Conservation (phyloP, 2,888 invertebrate genomes). For the Neocrepidodera transversa region DNA sequence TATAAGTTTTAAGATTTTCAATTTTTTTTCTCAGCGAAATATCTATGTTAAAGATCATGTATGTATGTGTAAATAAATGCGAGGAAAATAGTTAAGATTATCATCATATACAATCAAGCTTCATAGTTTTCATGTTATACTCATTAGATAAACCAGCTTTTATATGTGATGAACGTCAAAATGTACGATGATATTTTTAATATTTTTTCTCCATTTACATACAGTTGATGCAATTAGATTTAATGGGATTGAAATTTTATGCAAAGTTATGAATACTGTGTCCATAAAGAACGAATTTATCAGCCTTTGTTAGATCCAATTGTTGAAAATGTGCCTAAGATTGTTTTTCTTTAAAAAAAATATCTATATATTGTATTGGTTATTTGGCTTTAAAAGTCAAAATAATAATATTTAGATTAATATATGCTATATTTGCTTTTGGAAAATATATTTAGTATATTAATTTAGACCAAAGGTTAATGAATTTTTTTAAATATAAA, state of each 20-base stretch:
- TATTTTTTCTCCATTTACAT: conserved; percentile 1
- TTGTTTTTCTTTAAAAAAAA: background rate
- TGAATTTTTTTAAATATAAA: no score
- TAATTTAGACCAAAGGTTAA: background rate
- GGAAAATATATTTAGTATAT: background rate
- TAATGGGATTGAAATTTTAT: conserved; percentile 21
- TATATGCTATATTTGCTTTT: no score
- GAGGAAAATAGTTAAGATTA: background rate
- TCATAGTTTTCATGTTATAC: conserved; percentile 19
- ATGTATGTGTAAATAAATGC: conserved; percentile 5
- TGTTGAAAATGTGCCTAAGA: background rate
- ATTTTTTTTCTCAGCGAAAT: conserved; percentile 11
- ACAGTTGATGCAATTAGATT: conserved; percentile 8
- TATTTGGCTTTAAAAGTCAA: background rate
- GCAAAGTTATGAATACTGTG: conserved; percentile 16
- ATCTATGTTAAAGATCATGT: conserved; percentile 10
- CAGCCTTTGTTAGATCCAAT: background rate
- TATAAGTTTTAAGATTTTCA: conserved; percentile 9
- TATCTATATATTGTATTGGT: background rate
- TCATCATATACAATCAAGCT: conserved; percentile 14
- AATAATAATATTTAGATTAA: background rate
- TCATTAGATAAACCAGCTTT: conserved; percentile 15
- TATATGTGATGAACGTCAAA: conserved; percentile 16
- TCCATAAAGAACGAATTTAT: conserved; percentile 6
- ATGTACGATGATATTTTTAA: background rate